Evolutionary conservation across 2,797 vertebrate genomes (phyloP).

Genomic region (Chelmon rostratus): DNA sequence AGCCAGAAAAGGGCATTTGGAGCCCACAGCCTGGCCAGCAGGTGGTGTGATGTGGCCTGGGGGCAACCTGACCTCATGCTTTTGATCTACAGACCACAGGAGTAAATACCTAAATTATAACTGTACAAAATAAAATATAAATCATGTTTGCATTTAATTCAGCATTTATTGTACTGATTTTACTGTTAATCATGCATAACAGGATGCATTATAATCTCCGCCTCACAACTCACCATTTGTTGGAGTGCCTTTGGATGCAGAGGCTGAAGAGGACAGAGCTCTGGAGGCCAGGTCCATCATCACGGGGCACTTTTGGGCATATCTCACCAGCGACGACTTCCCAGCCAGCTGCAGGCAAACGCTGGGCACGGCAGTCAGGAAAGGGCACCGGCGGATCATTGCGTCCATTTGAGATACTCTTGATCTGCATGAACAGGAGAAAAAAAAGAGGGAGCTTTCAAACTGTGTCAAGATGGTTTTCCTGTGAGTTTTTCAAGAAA

Average conservation of each 20-base stretch:
- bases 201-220: not conserved
- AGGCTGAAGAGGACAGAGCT: conserved; percentile 82
- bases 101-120: not conserved
- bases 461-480: not conserved
- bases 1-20: conserved; percentile 93
- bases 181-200: not conserved
- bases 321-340: conserved; percentile 87
- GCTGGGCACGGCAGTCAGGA: conserved; percentile 89
- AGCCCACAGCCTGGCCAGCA: conserved; percentile 77
- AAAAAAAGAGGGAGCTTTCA: not conserved
- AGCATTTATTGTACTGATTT: too few relatives aligned
- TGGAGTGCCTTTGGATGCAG: conserved; percentile 81
- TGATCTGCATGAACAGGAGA: conserved; percentile 41
- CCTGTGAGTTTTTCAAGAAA: not conserved
- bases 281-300: conserved; percentile 90
- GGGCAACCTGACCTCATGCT: conserved; percentile 57
- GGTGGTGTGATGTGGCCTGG: conserved; percentile 71
- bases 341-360: conserved; percentile 91
- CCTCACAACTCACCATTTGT: conserved; percentile 79
- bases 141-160: not conserved
- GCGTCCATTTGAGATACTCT: conserved; percentile 85
- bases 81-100: conserved; percentile 42
- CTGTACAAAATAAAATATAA: not conserved
- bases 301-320: conserved; percentile 91
- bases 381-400: conserved; percentile 89